These are phyloP conservation scores for Gallinago media DNA, from an alignment of 2,113 vertebrate genomes.

Conservation along the genomic window DNA sequence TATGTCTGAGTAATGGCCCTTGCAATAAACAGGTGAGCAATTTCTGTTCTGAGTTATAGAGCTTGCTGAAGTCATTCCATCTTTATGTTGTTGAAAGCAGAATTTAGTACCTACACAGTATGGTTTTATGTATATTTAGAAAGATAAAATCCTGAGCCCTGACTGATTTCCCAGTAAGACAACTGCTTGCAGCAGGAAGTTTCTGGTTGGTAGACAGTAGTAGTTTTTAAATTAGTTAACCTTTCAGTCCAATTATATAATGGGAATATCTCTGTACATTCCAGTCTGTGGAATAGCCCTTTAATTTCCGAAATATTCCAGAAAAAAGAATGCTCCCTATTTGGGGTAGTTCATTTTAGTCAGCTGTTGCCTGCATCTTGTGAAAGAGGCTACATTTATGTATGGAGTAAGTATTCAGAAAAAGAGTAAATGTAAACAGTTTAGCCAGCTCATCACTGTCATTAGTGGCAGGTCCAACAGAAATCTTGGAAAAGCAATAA, in stretches of 20 bases:
- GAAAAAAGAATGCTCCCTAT: background rate
- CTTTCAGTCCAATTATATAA: background rate
- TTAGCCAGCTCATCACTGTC: background rate
- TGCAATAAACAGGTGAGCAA: background rate
- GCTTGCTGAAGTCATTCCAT: background rate
- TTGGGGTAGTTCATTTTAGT: background rate
- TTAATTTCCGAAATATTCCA: background rate
- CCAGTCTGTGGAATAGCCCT: background rate
- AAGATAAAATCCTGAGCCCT: background rate
- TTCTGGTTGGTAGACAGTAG: background rate
- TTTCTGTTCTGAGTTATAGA: background rate
- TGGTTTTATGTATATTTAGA: background rate
- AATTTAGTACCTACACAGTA: background rate
- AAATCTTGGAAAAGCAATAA: background rate
- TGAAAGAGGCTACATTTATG: background rate
- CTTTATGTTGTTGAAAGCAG: background rate
- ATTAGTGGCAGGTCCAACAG: background rate
- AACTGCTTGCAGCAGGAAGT: background rate
- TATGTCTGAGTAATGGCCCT: background rate
- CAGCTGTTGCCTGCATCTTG: background rate
- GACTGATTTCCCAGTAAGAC: background rate
- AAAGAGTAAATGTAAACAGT: background rate
- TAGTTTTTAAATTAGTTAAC: background rate
- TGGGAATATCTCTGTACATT: background rate
- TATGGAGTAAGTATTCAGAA: background rate